Evolutionary conservation across 2,888 invertebrate genomes (phyloP).

Genomic region (Netelia virgata): DNA sequence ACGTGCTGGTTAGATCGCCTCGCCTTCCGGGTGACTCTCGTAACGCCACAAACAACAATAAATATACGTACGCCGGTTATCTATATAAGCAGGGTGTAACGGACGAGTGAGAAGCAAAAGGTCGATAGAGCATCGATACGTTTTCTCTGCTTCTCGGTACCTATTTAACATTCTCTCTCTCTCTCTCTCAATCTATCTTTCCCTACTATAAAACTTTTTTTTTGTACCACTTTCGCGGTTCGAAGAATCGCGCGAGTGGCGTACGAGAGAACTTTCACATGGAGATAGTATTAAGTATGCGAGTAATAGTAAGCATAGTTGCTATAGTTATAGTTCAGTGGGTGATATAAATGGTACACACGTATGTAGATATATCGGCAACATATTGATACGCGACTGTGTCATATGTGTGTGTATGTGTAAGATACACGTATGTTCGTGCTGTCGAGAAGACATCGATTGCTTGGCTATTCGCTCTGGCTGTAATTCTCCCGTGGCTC

Average conservation of each 20-base stretch:
- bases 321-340: constrained; percentile 9
- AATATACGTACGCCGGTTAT: constrained; percentile 48
- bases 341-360: constrained; percentile 30
- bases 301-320: constrained; percentile 5
- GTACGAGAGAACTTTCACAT: constrained; percentile 54
- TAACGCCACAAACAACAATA: constrained; percentile 71
- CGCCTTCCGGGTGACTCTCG: constrained; percentile 73
- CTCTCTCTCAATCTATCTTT: constrained; percentile 42
- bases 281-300: constrained; percentile 5
- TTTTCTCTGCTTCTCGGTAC: constrained; percentile 55
- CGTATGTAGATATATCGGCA: neutral
- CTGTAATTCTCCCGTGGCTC: constrained; percentile 58
- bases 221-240: constrained; percentile 50
- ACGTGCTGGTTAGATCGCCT: constrained; percentile 64
- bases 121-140: constrained; percentile 67
- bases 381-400: neutral
- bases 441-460: constrained; percentile 63
- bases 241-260: constrained; percentile 29
- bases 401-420: neutral
- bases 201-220: constrained; percentile 10
- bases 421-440: neutral
- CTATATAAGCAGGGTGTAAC: constrained; percentile 20
- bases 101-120: constrained; percentile 53
- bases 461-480: constrained; percentile 58
- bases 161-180: constrained; percentile 52